Conservation (phyloP, 2,113 vertebrate genomes). For the Passer montanus region DNA sequence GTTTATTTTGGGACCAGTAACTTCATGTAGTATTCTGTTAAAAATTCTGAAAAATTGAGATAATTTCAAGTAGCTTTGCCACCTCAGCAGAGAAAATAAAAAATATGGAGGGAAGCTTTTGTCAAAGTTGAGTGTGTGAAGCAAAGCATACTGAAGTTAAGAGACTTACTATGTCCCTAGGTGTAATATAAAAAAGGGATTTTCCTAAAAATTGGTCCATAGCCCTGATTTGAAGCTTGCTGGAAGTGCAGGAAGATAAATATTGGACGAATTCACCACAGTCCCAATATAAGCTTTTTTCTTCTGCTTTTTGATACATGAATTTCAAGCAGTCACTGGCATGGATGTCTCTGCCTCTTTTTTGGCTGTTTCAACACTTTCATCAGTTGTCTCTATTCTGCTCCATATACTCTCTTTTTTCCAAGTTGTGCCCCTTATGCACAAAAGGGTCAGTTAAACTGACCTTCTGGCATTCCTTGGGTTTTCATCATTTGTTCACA, state of each 20-base stretch:
- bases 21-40: not conserved
- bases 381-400: not conserved
- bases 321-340: not conserved
- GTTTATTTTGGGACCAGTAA: not conserved
- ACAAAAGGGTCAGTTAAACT: not conserved
- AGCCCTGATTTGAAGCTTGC: not conserved
- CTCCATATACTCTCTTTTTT: not conserved
- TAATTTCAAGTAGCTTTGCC: not conserved
- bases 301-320: not conserved
- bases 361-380: accelerated
- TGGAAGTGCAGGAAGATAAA: not conserved
- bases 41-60: not conserved
- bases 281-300: not conserved
- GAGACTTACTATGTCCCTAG: not conserved
- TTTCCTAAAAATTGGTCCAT: not conserved
- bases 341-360: not conserved
- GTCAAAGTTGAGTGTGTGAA: not conserved
- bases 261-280: not conserved
- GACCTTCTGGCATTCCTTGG: not conserved
- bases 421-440: not conserved
- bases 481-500: not conserved
- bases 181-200: not conserved
- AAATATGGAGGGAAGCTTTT: not conserved
- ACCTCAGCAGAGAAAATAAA: not conserved
- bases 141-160: not conserved